Base-by-base conservation (phyloP, 2,888 invertebrate genomes). In the Drosophila kanekoi region DNA sequence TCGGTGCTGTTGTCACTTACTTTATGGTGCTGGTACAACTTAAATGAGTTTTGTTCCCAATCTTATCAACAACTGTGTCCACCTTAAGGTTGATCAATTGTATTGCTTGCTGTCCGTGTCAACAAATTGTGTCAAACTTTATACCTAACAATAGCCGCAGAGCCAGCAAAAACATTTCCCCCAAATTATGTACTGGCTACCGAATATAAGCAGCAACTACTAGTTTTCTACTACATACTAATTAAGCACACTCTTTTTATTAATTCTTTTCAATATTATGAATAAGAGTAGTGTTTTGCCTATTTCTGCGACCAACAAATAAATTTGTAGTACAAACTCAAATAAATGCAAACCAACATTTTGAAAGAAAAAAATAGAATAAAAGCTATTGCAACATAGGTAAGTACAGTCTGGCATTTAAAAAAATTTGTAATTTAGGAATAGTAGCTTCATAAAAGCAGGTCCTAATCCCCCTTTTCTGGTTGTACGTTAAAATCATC, bases 1-100 rank as follows among this genome's bases (percentile, higher is more conserved):
- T 97, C 38, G 97, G 97, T 73, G 97, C 97, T 40, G 96, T 96
- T 4, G 97, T 97, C 0, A 97, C 97, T 32, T 97, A 97, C 93
- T 97, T 97, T 94, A 97, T 97, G 97, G 97, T 97, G 93, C 93
- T 97, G 94, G 96, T 97, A 54, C 97, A 97, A 92, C 94, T 97
- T 90, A 97, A 97, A 91, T 97, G 60, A 82, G 66, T 32, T 37
- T 51, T 45, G 35, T 14, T 28, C 28, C 53, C 32, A 14, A 32
- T 43, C 33, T 20, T 43, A 52, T 54, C 33, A 70, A 47, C 43
- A 51, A 47, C 37, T 47, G 47, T 56, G 52, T 44, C 18, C 40
- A 45, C 43, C 13, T 48, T 28, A 35, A 58, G 53, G 48, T 67
- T 67, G 69, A 63, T 59, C 68, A 61, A 65, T 64, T 53, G 38